Evolutionary conservation across 1,140 invertebrate species (phyloP).

Genomic region (Bombyx mandarina): DNA sequence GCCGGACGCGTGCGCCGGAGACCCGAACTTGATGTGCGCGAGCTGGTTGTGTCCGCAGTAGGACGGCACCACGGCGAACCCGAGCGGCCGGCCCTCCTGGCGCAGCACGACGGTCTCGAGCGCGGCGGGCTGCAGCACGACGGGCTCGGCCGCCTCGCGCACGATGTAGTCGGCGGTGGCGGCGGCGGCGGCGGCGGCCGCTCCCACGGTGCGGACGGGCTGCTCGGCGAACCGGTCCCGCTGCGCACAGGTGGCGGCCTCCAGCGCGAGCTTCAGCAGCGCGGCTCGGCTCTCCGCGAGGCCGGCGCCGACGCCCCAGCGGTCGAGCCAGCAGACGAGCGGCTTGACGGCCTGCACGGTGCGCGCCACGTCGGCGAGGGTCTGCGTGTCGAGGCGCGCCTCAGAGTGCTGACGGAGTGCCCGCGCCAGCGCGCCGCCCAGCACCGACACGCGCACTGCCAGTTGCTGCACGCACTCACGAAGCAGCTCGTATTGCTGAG

Average conservation of each 20-base stretch:
- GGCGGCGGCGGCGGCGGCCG: conserved; percentile 79
- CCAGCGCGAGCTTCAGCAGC: conserved; percentile 83
- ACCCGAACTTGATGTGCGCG: conserved; percentile 87
- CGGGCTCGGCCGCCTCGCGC: conserved; percentile 55
- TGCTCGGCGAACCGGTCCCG: conserved; percentile 88
- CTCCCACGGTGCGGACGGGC: conserved; percentile 80
- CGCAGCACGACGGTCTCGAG: conserved; percentile 90
- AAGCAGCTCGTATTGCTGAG: conserved; percentile 90
- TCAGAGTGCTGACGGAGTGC: conserved; percentile 73
- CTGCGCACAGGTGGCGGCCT: conserved; percentile 89
- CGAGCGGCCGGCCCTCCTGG: conserved; percentile 84
- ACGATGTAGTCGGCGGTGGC: conserved; percentile 89
- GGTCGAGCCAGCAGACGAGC: conserved; percentile 89
- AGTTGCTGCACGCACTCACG: conserved; percentile 92
- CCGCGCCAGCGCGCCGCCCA: conserved; percentile 85
- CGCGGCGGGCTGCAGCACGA: conserved; percentile 85
- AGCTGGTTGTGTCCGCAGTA: conserved; percentile 89
- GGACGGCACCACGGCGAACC: conserved; percentile 88
- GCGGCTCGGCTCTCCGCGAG: conserved; percentile 76
- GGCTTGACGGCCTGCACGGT: conserved; percentile 88
- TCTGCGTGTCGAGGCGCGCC: conserved; percentile 83
- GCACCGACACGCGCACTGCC: conserved; percentile 86
- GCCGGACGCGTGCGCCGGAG: conserved; percentile 86
- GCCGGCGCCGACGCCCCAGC: conserved; percentile 73
- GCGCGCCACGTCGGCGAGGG: conserved; percentile 86